Conservation (phyloP, 2,888 invertebrate species). For the Acrobeloides nanus region DNA sequence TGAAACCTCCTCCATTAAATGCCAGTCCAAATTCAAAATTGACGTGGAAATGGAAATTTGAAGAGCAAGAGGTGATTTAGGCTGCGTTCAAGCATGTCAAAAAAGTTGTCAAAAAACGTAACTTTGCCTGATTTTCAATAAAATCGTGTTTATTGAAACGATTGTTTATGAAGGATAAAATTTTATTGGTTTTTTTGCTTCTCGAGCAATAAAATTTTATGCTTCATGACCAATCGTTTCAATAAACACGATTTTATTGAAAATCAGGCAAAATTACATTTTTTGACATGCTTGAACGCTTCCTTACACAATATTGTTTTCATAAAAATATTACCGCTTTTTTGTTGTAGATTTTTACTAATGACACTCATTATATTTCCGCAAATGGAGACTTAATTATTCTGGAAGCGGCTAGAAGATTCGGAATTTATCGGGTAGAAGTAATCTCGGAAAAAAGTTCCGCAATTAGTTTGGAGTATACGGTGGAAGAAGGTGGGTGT, state of each 20-base stretch:
- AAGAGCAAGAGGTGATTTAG: slow-evolving; percentile 13
- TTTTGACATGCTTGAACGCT: no score
- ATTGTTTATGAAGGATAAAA: no score
- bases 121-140: no score
- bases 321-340: not conserved
- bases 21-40: slow-evolving; percentile 8
- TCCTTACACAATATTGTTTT: slow-evolving; percentile 2
- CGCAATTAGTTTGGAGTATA: slow-evolving; percentile 5
- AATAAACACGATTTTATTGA: no score
- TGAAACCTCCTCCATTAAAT: slow-evolving; percentile 14
- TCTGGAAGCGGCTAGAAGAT: slow-evolving; percentile 15
- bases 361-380: slow-evolving; percentile 35
- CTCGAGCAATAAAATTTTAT: no score
- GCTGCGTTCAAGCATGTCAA: no score
- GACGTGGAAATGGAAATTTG: slow-evolving; percentile 18
- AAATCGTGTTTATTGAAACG: no score
- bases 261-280: no score
- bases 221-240: no score
- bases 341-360: slow-evolving; percentile 29
- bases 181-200: no score
- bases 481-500: slow-evolving; percentile 5
- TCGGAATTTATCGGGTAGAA: slow-evolving; percentile 20
- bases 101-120: no score
- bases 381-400: slow-evolving; percentile 37
- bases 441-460: slow-evolving; percentile 7